A percentile compares a stretch with the other conserved stretches of the same genome.
These are phyloP conservation scores for mouse (Mus musculus) DNA, from an alignment of 2,113 vertebrate genomes.

Conservation along the genomic window GRCm39 chr16:38474501-38475000, in stretches of 20 bases:
- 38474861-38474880: neutral
- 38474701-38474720: constrained; percentile 47
- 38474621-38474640: constrained; percentile 49
- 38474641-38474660: constrained; percentile 41
- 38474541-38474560: neutral
- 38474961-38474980: neutral
- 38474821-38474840: constrained; percentile 60
- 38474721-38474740: constrained; percentile 45
- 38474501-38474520: constrained; percentile 61
- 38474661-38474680: neutral
- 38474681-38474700: constrained; percentile 28
- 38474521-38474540: neutral
- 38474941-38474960: neutral
- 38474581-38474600: constrained; percentile 27
- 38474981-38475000: neutral
- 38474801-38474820: constrained; percentile 61
- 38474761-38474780: constrained; percentile 43
- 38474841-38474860: constrained; percentile 56
- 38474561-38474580: constrained; percentile 45
- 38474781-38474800: constrained; percentile 48
- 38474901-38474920: neutral
- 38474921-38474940: neutral
- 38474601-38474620: constrained; percentile 20
- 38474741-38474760: constrained; percentile 26
- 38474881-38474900: constrained; percentile 41